phyloP scores from a whole-genome alignment of 1,140 invertebrate genomes.

The Adelges cooleyi region DNA sequence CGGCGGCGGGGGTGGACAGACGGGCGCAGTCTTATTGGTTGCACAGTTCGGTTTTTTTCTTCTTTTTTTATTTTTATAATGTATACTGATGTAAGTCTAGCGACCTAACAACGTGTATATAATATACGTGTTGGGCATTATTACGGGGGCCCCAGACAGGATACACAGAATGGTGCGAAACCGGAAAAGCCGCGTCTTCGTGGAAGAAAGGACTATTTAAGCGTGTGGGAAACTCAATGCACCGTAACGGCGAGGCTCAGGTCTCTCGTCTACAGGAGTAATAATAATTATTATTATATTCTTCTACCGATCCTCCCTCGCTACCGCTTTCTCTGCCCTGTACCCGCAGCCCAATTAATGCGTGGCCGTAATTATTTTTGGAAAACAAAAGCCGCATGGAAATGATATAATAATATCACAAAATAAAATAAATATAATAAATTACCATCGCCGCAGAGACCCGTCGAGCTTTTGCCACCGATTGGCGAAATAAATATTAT shows the following conservation, averaged over 20 bases:
- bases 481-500: no score
- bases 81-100: not conserved
- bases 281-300: constrained; percentile 6
- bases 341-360: constrained; percentile 12
- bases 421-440: no score
- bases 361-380: not conserved
- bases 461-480: no score
- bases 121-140: not conserved
- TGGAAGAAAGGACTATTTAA: constrained; percentile 27
- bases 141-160: constrained; percentile 13
- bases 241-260: constrained; percentile 19
- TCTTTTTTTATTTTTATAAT: no score
- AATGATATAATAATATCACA: no score
- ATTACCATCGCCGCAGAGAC: no score
- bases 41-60: not conserved
- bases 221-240: constrained; percentile 28
- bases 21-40: not conserved
- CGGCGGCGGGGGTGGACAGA: not conserved
- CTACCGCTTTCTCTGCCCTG: not conserved
- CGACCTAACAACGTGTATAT: not conserved
- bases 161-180: constrained; percentile 26
- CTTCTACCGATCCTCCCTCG: no score
- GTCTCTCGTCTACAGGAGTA: constrained; percentile 11
- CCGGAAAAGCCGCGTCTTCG: constrained; percentile 28
- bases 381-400: no score